Conservation (phyloP, 2,888 invertebrate species). For the Eupsilia transversa region DNA sequence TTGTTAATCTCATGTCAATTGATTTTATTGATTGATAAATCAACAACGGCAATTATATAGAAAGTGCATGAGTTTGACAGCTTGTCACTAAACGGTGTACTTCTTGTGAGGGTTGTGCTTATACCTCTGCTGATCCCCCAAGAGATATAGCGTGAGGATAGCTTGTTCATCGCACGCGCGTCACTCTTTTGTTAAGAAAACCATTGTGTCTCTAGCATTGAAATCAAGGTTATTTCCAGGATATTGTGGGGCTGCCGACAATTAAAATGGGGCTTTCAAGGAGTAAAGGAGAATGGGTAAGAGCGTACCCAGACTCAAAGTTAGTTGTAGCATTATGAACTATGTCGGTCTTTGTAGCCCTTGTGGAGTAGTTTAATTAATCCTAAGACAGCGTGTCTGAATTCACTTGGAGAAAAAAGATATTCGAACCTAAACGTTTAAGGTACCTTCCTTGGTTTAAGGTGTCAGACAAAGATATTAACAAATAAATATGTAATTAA, state of each 20-base stretch:
- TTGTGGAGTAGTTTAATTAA: too few relatives aligned
- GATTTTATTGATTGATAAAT: background rate
- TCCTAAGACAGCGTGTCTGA: too few relatives aligned
- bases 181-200: slow-evolving; percentile 47
- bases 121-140: background rate
- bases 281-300: too few relatives aligned
- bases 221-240: slow-evolving; percentile 59
- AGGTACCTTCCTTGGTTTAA: too few relatives aligned
- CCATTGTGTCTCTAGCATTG: slow-evolving; percentile 56
- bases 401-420: too few relatives aligned
- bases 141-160: slow-evolving; percentile 19
- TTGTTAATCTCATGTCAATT: too few relatives aligned
- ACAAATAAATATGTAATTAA: too few relatives aligned
- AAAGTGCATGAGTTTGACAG: background rate
- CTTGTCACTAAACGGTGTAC: background rate
- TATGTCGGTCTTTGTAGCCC: too few relatives aligned
- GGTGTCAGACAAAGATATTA: too few relatives aligned
- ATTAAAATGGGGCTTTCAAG: slow-evolving; percentile 34
- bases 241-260: slow-evolving; percentile 44
- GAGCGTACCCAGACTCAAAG: too few relatives aligned
- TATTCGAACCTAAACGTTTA: too few relatives aligned
- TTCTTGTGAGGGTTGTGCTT: background rate
- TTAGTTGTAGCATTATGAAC: too few relatives aligned
- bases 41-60: background rate
- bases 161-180: slow-evolving; percentile 38